Percentiles rank a stretch among this genome's conserved stretches.
Conservation (phyloP, 1,140 invertebrate species). For the Magallana ariakensis region DNA sequence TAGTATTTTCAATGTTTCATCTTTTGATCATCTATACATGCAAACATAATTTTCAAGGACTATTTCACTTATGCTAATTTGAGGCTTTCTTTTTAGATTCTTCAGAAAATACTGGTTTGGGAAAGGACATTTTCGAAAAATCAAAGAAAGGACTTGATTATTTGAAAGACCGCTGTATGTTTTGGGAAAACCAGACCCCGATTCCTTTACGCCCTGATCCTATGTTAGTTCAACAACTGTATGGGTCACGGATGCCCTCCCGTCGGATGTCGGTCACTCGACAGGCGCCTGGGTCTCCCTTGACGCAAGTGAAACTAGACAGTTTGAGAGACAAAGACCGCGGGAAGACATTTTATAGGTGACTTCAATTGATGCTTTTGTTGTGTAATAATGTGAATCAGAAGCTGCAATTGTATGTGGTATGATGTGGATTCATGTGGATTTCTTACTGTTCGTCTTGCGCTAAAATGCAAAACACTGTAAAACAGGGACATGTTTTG, state of each 20-base stretch:
- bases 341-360: slow-evolving; percentile 42
- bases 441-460: too few species aligned
- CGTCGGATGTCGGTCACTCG: slow-evolving; percentile 13
- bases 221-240: slow-evolving; percentile 26
- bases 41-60: too few species aligned
- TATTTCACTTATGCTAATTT: too few species aligned
- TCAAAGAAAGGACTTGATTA: slow-evolving; percentile 43
- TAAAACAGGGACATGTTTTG: too few species aligned
- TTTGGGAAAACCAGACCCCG: slow-evolving; percentile 42
- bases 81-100: slow-evolving; percentile 9
- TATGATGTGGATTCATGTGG: neutral
- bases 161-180: slow-evolving; percentile 34
- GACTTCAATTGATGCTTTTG: neutral
- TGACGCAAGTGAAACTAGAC: slow-evolving; percentile 44
- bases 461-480: too few species aligned
- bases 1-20: too few species aligned
- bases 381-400: slow-evolving; percentile 17
- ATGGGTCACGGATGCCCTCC: slow-evolving; percentile 22
- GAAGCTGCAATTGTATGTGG: neutral
- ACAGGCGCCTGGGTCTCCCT: neutral
- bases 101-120: slow-evolving; percentile 17
- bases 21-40: too few species aligned
- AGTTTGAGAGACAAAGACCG: slow-evolving; percentile 2
- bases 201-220: slow-evolving; percentile 39
- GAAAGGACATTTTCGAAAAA: slow-evolving; percentile 38